phyloP scores from a whole-genome alignment of 1,140 invertebrate genomes.

The Homalodisca vitripennis region DNA sequence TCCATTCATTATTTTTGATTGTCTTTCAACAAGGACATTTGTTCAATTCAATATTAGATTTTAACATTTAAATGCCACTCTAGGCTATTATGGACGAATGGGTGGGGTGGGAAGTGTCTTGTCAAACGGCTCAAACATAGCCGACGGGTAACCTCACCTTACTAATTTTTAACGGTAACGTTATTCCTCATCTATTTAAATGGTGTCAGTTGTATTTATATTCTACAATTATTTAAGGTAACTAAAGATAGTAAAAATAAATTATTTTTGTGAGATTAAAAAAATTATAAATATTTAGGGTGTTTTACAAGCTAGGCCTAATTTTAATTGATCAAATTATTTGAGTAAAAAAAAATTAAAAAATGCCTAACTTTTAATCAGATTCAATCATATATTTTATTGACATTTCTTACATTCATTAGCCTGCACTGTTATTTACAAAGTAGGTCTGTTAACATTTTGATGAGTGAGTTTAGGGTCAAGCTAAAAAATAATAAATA shows the following conservation, averaged over 20 bases:
- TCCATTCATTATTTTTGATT: background rate
- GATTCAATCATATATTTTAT: no score
- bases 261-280: background rate
- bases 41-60: background rate
- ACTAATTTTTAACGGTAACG: background rate
- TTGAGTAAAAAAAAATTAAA: no score
- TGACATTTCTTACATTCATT: no score
- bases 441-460: no score
- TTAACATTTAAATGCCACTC: background rate
- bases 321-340: no score
- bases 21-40: background rate
- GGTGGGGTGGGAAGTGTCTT: slow-evolving; percentile 4
- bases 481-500: no score
- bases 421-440: no score
- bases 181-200: background rate
- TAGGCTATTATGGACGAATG: background rate
- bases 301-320: no score
- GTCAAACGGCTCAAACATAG: background rate
- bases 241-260: background rate
- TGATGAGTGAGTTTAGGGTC: no score
- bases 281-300: background rate
- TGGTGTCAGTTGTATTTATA: background rate
- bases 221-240: background rate
- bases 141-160: background rate
- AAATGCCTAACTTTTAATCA: no score